Evolutionary conservation across 2,797 vertebrate genomes (phyloP).

Genomic region (Melanotaenia trifasciata): DNA sequence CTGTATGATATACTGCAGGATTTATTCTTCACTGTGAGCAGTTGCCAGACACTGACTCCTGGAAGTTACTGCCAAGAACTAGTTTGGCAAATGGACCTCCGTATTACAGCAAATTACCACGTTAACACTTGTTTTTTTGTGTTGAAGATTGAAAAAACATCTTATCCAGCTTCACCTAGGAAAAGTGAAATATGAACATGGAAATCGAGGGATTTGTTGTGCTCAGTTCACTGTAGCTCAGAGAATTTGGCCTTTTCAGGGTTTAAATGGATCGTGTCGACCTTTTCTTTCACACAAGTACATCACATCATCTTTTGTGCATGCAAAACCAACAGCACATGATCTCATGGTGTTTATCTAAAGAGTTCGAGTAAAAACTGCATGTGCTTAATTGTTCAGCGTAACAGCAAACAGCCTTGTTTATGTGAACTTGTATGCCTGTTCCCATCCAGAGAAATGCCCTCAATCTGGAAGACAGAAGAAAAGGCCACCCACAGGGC

Average conservation of each 20-base stretch:
- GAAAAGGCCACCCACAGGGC: slow-evolving; percentile 79
- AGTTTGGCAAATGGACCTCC: neutral
- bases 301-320: slow-evolving; percentile 69
- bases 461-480: slow-evolving; percentile 56
- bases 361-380: slow-evolving; percentile 69
- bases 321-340: slow-evolving; percentile 74
- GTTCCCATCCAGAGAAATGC: slow-evolving; percentile 67
- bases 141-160: neutral
- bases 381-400: slow-evolving; percentile 66
- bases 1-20: neutral
- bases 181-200: neutral
- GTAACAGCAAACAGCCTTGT: slow-evolving; percentile 61
- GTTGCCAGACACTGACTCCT: neutral
- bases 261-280: slow-evolving; percentile 53
- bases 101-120: neutral
- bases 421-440: slow-evolving; percentile 73
- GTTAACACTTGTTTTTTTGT: neutral
- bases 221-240: slow-evolving; percentile 46
- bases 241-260: slow-evolving; percentile 33
- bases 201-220: slow-evolving; percentile 42
- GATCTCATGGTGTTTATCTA: slow-evolving; percentile 74
- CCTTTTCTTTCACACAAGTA: slow-evolving; percentile 63
- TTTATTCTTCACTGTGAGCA: slow-evolving; percentile 1
- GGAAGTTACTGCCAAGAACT: slow-evolving; percentile 2
- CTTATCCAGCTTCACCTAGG: neutral